A percentile compares a stretch with the other conserved stretches of the same genome.
Conservation (phyloP, 2,113 vertebrate species). For the Rhinichthys klamathensis region DNA sequence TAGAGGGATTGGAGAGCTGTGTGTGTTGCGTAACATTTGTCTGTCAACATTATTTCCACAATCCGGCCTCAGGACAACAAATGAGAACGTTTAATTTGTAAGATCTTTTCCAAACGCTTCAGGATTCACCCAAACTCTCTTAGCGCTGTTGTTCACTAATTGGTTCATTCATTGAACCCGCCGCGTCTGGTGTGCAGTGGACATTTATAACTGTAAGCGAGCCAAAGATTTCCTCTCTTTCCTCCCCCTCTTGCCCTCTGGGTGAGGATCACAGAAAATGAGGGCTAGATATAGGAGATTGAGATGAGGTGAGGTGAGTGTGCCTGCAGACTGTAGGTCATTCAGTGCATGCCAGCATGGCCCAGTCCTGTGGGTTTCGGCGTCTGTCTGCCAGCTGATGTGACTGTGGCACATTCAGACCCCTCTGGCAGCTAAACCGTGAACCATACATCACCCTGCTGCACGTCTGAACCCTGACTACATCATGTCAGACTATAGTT, state of each 20-base stretch:
- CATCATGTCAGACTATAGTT: too few species aligned
- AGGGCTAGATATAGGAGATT: not conserved
- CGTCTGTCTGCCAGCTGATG: slow-evolving; percentile 58
- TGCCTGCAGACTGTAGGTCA: slow-evolving; percentile 70
- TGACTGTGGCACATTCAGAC: slow-evolving; percentile 65
- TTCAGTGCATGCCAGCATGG: slow-evolving; percentile 74
- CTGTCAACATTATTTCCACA: slow-evolving; percentile 27
- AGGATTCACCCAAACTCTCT: not conserved
- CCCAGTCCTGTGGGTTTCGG: slow-evolving; percentile 50
- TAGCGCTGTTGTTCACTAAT: not conserved
- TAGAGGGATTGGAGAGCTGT: slow-evolving; percentile 12
- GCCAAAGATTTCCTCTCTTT: not conserved
- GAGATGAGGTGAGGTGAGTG: not conserved
- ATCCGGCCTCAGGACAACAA: slow-evolving; percentile 27
- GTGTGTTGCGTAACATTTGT: slow-evolving; percentile 15
- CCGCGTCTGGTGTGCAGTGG: not conserved
- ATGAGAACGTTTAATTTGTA: slow-evolving; percentile 30
- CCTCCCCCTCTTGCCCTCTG: slow-evolving; percentile 5
- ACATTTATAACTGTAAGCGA: not conserved
- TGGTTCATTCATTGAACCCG: not conserved
- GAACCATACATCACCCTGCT: not conserved
- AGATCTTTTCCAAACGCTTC: not conserved
- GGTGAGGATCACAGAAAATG: slow-evolving; percentile 19
- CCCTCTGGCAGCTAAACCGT: not conserved
- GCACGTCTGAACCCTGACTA: slow-evolving; percentile 17